phyloP scores from a whole-genome alignment of 2,888 invertebrate genomes.

The Eumerus sabulonum region DNA sequence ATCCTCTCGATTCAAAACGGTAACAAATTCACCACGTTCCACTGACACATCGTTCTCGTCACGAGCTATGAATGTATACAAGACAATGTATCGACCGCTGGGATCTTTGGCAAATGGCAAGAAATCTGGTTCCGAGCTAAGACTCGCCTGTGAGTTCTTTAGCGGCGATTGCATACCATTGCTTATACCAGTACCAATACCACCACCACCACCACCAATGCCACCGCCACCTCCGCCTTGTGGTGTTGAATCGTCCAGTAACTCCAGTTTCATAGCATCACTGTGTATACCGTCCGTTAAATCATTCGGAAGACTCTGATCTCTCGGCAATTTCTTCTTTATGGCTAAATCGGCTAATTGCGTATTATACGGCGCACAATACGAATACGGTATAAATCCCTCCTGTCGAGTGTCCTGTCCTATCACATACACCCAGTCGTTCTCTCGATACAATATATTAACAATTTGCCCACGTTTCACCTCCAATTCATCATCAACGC shows the following conservation, averaged over 20 bases:
- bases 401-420: slow-evolving; percentile 93
- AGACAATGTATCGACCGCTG: slow-evolving; percentile 92
- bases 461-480: slow-evolving; percentile 94
- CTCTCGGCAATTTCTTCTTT: slow-evolving; percentile 92
- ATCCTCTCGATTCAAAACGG: slow-evolving; percentile 95
- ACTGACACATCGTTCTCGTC: slow-evolving; percentile 97
- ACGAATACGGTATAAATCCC: slow-evolving; percentile 96
- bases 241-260: slow-evolving; percentile 63
- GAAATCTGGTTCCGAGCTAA: slow-evolving; percentile 81
- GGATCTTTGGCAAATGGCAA: slow-evolving; percentile 89
- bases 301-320: slow-evolving; percentile 81
- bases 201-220: slow-evolving; percentile 57
- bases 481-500: slow-evolving; percentile 96
- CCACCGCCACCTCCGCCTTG: slow-evolving; percentile 60
- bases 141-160: slow-evolving; percentile 79
- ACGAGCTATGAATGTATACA: slow-evolving; percentile 94
- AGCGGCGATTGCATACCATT: slow-evolving; percentile 71
- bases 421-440: slow-evolving; percentile 98
- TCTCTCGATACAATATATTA: slow-evolving; percentile 96
- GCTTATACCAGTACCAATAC: slow-evolving; percentile 32
- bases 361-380: slow-evolving; percentile 90
- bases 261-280: slow-evolving; percentile 59
- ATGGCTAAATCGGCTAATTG: slow-evolving; percentile 90
- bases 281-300: slow-evolving; percentile 75
- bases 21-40: slow-evolving; percentile 96